Evolutionary conservation across 1,140 invertebrate species (phyloP).

Genomic region (Bicyclus anynana): DNA sequence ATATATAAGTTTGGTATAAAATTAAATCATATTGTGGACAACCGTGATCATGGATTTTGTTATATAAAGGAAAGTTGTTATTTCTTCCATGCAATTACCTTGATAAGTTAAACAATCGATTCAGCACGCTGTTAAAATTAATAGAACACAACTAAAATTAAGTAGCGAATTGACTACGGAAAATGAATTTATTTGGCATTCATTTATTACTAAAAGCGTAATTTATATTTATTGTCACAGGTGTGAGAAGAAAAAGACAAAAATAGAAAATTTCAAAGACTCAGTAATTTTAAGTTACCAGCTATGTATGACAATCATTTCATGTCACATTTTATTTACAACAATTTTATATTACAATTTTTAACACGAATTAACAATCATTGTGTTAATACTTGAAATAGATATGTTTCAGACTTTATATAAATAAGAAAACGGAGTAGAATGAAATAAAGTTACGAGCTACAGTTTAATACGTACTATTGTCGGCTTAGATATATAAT

Average conservation of each 20-base stretch:
- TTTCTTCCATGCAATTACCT: too few relatives aligned
- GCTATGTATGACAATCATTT: slow-evolving; percentile 37
- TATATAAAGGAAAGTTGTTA: too few relatives aligned
- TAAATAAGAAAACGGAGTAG: slow-evolving; percentile 14
- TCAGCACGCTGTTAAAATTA: too few relatives aligned
- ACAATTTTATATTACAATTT: slow-evolving; percentile 48
- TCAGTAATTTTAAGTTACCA: slow-evolving; percentile 33
- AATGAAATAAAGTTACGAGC: not conserved
- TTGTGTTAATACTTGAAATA: slow-evolving; percentile 55
- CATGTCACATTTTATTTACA: slow-evolving; percentile 50
- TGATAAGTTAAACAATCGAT: too few relatives aligned
- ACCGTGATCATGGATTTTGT: too few relatives aligned
- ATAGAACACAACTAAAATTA: not conserved
- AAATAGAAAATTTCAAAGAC: slow-evolving; percentile 44
- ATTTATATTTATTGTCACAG: slow-evolving; percentile 75
- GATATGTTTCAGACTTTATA: slow-evolving; percentile 60
- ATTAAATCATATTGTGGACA: too few relatives aligned
- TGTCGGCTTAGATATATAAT: not conserved
- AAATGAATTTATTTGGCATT: slow-evolving; percentile 48
- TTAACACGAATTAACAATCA: slow-evolving; percentile 55
- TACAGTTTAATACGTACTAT: not conserved
- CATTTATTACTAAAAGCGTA: slow-evolving; percentile 69
- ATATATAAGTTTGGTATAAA: too few relatives aligned
- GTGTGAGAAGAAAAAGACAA: slow-evolving; percentile 59
- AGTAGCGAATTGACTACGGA: not conserved